A percentile compares a stretch with the other conserved stretches of the same genome.
Evolutionary conservation across 2,797 vertebrate genomes (phyloP).

Genomic region (Syndactyla subalaris): DNA sequence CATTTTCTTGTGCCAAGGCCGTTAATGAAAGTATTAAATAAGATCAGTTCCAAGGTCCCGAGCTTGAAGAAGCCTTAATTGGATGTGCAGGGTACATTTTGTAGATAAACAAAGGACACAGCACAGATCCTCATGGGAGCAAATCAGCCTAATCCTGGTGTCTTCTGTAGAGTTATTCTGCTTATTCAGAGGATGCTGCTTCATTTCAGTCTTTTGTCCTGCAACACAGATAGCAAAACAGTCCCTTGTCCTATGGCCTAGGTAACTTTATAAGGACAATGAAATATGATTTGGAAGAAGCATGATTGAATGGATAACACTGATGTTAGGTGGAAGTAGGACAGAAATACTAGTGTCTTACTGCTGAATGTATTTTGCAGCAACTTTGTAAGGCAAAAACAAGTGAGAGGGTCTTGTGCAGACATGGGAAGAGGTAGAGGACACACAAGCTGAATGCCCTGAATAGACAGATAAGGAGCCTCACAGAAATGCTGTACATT

Average conservation of each 20-base stretch:
- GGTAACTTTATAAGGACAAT: neutral
- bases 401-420: neutral
- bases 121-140: neutral
- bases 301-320: neutral
- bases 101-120: slow-evolving; percentile 21
- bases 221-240: neutral
- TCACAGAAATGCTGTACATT: neutral
- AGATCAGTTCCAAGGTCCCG: slow-evolving; percentile 23
- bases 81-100: slow-evolving; percentile 29
- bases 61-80: slow-evolving; percentile 33
- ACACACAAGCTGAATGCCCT: neutral
- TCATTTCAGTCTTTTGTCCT: neutral
- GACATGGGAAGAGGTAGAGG: neutral
- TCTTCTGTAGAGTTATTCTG: neutral
- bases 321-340: neutral
- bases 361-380: neutral
- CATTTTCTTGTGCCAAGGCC: slow-evolving; percentile 18
- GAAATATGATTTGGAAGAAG: neutral
- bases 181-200: neutral
- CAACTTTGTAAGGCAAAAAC: neutral
- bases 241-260: neutral
- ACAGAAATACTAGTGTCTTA: neutral
- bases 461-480: neutral
- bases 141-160: neutral
- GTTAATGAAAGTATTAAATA: slow-evolving; percentile 47